Conservation (phyloP, 2,797 vertebrate species). For the Coccyzus lansbergi region DNA sequence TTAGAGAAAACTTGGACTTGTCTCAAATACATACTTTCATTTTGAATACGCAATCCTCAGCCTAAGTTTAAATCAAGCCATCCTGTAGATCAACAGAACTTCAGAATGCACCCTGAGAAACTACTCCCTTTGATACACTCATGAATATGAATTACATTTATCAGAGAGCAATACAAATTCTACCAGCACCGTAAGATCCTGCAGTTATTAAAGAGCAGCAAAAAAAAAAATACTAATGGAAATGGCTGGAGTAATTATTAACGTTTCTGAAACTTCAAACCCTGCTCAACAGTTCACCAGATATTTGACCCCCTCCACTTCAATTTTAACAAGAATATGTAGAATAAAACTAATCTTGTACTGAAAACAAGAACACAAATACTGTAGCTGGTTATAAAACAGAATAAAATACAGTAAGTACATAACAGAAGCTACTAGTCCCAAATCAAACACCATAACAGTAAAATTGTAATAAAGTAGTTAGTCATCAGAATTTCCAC, state of each 20-base stretch:
- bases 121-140: neutral
- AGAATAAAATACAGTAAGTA: neutral
- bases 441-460: neutral
- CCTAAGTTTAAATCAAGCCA: neutral
- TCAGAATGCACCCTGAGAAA: slow-evolving; percentile 20
- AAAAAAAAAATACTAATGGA: slow-evolving; percentile 19
- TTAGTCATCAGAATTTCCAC: neutral
- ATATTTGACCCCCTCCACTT: neutral
- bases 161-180: neutral
- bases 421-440: neutral
- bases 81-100: neutral
- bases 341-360: neutral
- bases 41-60: neutral
- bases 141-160: slow-evolving; percentile 47
- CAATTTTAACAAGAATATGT: neutral
- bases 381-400: neutral
- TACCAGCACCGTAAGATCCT: neutral
- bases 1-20: neutral
- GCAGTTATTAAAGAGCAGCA: neutral
- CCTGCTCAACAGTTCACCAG: neutral
- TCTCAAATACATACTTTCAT: neutral
- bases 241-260: neutral
- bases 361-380: neutral
- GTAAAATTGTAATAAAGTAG: neutral
- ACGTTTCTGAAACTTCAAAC: neutral